A percentile compares a stretch with the other conserved stretches of the same genome.
Conservation (phyloP, 2,888 invertebrate species). For the Drosophila vallismaia region DNA sequence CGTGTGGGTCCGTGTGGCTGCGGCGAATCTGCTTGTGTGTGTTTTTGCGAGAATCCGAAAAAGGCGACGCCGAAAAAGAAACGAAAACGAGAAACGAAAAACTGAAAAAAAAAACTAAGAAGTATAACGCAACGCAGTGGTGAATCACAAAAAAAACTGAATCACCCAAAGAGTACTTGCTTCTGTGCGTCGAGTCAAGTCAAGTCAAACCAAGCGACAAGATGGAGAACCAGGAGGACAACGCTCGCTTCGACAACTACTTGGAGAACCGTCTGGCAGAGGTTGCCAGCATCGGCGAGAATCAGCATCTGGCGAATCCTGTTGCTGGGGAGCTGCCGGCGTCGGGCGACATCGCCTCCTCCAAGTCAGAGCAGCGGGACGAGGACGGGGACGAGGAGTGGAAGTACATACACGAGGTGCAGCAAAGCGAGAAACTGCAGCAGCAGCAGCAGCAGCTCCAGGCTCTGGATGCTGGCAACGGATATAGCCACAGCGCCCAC, state of each 20-base stretch:
- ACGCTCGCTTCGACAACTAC: constrained; percentile 74
- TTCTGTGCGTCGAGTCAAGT: constrained; percentile 22
- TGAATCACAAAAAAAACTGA: constrained; percentile 67
- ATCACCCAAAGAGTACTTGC: constrained; percentile 51
- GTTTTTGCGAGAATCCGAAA: constrained; percentile 57
- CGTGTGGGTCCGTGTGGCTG: constrained; percentile 48
- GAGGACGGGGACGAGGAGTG: constrained; percentile 92
- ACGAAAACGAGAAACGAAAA: constrained; percentile 20
- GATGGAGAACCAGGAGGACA: constrained; percentile 82
- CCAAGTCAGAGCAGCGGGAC: constrained; percentile 76
- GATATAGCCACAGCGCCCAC: constrained; percentile 31
- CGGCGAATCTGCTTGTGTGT: constrained; percentile 47
- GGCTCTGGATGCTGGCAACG: constrained; percentile 48
- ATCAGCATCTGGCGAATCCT: constrained; percentile 40
- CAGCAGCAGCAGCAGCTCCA: constrained; percentile 51
- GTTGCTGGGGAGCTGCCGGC: constrained; percentile 65
- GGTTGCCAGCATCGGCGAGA: constrained; percentile 69
- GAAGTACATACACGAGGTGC: constrained; percentile 91
- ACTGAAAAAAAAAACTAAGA: constrained; percentile 28
- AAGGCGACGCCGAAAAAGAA: constrained; percentile 66
- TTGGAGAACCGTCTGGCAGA: constrained; percentile 78
- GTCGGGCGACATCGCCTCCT: constrained; percentile 34
- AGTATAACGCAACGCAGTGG: constrained; percentile 53
- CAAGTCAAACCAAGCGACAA: constrained; percentile 3
- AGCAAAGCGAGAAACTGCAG: constrained; percentile 84